Evolutionary conservation across 2,113 vertebrate genomes (phyloP), one percentile per base, ranked within the genome.

Genomic region (Bufo gargarizans): DNA sequence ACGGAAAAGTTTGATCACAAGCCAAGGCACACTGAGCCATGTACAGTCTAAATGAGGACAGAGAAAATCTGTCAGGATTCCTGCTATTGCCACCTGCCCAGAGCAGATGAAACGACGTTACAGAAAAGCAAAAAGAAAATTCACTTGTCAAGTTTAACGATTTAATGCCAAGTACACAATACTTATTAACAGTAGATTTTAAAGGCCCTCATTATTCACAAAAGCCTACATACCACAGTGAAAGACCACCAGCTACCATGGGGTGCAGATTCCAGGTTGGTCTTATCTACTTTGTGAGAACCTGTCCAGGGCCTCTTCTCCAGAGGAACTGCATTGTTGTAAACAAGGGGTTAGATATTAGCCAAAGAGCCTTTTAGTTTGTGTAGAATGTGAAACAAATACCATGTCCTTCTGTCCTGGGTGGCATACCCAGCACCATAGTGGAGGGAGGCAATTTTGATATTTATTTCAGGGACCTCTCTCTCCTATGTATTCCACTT

Each of bases 41-140:
- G 90, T 89, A 87, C 93, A 91, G 89, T 91, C 93, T 93, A 91
- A 94, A 94, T 90, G 93, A 92, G 91, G 92, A 91, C 88, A 82
- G 59, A 22, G 88, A 90, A 76, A 89, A 84, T 86, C 90, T 90
- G 90, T 78, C 16, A 17, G 83, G 11, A 13, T 86, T 87, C 67
- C 85, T 81, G 12, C 33, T 89, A 43, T 90, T 89, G 88, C 90
- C 94, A 93, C 92, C 91, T 93, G 92, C 90, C 91, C 84, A 8
- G 77, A 76, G 88, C 78, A 88, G 90, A 79, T 89, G 6, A 20
- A 22, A 14, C 11, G 17, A 47, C 58, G 19, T 47, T 82, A 77
- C 17, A 55, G 90, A 61, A 61, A 89, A 90, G 13, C 83, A 77
- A 20, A 58, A 90, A 86, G 91, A 89, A 89, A 10, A 78, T 47